Evolutionary conservation across 2,797 vertebrate species (phyloP).

Genomic region (Peromyscus aztecus): DNA sequence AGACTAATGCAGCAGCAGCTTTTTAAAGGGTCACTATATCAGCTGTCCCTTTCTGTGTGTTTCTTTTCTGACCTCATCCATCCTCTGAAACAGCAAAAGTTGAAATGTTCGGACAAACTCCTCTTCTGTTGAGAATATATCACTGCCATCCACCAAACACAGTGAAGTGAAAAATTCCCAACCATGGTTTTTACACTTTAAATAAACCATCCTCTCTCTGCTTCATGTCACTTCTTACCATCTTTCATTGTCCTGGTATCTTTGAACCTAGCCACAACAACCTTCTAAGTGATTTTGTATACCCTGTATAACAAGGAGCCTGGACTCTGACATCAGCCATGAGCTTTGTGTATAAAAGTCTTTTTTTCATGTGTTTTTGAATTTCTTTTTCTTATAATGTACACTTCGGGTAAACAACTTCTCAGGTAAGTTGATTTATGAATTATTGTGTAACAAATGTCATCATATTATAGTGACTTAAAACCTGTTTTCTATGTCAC

Average conservation of each 20-base stretch:
- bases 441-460: not conserved
- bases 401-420: slow-evolving; percentile 3
- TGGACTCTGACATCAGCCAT: not conserved
- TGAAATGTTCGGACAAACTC: not conserved
- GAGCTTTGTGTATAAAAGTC: not conserved
- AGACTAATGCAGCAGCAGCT: not conserved
- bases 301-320: not conserved
- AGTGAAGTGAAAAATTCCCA: not conserved
- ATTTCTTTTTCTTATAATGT: not conserved
- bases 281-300: not conserved
- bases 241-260: not conserved
- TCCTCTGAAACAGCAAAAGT: slow-evolving; percentile 11
- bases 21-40: not conserved
- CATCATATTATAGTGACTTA: not conserved
- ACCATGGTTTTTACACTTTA: not conserved
- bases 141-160: not conserved
- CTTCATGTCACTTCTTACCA: not conserved
- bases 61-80: not conserved
- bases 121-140: not conserved
- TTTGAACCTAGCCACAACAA: not conserved
- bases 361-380: not conserved
- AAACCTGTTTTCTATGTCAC: not conserved
- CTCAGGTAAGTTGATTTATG: not conserved
- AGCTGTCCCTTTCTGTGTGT: not conserved
- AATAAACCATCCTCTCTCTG: not conserved